Base-by-base conservation (phyloP, 2,888 invertebrate species). In the Busseola fusca region DNA sequence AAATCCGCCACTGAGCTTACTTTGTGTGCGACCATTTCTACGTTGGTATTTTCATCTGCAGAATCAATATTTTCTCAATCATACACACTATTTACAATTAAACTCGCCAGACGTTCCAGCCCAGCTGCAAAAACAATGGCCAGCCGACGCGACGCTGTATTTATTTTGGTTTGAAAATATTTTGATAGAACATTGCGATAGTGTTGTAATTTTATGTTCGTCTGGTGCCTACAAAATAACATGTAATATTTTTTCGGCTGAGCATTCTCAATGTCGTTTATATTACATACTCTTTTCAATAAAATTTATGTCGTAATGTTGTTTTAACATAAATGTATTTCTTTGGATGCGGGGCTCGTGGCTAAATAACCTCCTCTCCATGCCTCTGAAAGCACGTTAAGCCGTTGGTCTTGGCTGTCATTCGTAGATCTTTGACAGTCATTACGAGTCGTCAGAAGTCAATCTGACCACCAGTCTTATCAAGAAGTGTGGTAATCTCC, bases 81-180 rank as follows among this genome's bases (percentile, higher is more conserved):
- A 50, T 62, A 37, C 27, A n/a, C n/a, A 57, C 34, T 70, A 62
- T 56, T 71, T 57, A 63, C 45, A 25, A 56, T 79, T 25, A 34
- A 34, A 60, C 37, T 14, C 21, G 80, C 64, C 76, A 78, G 76
- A 78, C 69, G 45, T 30, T 40, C 3, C 16, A 50, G 25, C 4
- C 9, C 76, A 75, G 50, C 69, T 80, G 76, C 63, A 66, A 69
- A 65, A 78, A 75, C 65, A 80, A 76, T 63, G 45, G n/a, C 14
- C 37, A 16, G n/a, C 25, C 37, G 16, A 27, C 16, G 12, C 48
- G n/a, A 50, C 12, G 45, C 3, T 9, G 1, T 54, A 27, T 79
- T 74, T 69, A 62, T 65, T 69, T 77, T 27, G 5, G 52, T 54
- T 5, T 1, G 27, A 56, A 60, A 62, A 50, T 70, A 62, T 69